These are phyloP conservation scores for Toxotes lorentzi DNA, from an alignment of 2,797 vertebrate species.

Conservation along the genomic window DNA sequence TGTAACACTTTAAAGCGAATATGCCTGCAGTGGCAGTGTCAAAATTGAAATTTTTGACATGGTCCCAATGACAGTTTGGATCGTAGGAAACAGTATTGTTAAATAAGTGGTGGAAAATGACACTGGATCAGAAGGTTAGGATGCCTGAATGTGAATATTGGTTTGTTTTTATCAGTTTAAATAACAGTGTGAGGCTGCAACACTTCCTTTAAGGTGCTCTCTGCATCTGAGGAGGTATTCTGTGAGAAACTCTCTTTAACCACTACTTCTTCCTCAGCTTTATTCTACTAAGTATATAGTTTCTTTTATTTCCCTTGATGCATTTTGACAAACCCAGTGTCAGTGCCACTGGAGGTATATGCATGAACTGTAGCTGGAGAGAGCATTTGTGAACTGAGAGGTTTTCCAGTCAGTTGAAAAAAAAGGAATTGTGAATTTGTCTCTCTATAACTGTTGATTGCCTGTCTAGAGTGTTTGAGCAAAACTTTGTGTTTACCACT, in stretches of 20 bases:
- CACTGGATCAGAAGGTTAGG: not conserved
- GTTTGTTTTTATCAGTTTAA: not conserved
- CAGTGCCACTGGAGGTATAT: slow-evolving; percentile 1
- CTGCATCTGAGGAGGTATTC: not conserved
- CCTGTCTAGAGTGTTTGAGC: not conserved
- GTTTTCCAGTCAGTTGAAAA: slow-evolving; percentile 5
- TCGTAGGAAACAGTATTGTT: slow-evolving; percentile 35
- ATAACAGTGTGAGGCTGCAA: not conserved
- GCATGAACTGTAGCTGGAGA: not conserved
- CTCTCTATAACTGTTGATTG: not conserved
- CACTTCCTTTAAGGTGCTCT: not conserved
- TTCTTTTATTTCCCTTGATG: slow-evolving; percentile 13
- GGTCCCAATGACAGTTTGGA: slow-evolving; percentile 8
- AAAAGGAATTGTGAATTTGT: not conserved
- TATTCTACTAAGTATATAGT: not conserved
- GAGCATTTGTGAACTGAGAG: not conserved
- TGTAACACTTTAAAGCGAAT: slow-evolving; percentile 48
- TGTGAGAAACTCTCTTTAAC: not conserved
- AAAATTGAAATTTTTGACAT: slow-evolving; percentile 39
- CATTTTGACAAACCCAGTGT: slow-evolving; percentile 9
- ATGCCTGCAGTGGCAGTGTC: slow-evolving; percentile 47
- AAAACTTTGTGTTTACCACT: not conserved
- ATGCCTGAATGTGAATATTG: slow-evolving; percentile 11
- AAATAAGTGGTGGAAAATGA: slow-evolving; percentile 18
- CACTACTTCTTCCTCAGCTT: not conserved